Evolutionary conservation across 1,140 invertebrate species (phyloP), one percentile per base, ranked within the genome.

Genomic region (Caenorhabditis brenneri): DNA sequence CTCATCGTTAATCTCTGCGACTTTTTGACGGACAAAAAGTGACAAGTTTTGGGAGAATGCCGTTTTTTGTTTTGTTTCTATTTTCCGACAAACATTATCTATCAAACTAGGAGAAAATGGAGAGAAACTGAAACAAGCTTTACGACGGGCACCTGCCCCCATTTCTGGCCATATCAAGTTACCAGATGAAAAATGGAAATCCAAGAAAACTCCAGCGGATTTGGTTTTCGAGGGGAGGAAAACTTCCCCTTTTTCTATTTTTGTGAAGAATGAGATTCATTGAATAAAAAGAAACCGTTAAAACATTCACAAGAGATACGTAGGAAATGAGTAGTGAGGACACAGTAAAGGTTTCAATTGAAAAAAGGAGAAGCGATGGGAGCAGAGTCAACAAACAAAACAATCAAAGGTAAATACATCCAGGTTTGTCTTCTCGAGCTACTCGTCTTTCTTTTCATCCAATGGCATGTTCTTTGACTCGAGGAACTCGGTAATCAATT

Each of bases 341-440:
- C 46, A 24, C 4, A 42, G 65, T 22, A 10, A 24, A 42, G 36
- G 36, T 46, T 74, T 74, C 65, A 74, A 74, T 74, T 74, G 65
- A 74, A 12, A 31, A 36, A 60, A 16, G 58, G 33, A 60, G 58
- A 60, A 60, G 58, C 58, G 58, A 36, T 33, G 29, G 58, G 58
- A 9, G 31, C 65, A 27, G n/a, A 74, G 65, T 74, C 65, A 74
- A 74, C 65, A 74, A 74, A 42, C 36, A 42, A 74, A 74, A 74
- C 65, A 74, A 74, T 74, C n/a, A 36, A 74, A 74, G 65, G 65
- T 74, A 74, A 74, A 74, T 74, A 74, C 65, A 74, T 74, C 46
- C 5, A 39, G 36, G 65, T 33, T 46, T 42, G 65, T 42, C 36
- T 74, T 74, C 36, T 74, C 24, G 65, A 74, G 36, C 65, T 74